phyloP scores from a whole-genome alignment of 2,113 vertebrate genomes.

The Haemorhous mexicanus region DNA sequence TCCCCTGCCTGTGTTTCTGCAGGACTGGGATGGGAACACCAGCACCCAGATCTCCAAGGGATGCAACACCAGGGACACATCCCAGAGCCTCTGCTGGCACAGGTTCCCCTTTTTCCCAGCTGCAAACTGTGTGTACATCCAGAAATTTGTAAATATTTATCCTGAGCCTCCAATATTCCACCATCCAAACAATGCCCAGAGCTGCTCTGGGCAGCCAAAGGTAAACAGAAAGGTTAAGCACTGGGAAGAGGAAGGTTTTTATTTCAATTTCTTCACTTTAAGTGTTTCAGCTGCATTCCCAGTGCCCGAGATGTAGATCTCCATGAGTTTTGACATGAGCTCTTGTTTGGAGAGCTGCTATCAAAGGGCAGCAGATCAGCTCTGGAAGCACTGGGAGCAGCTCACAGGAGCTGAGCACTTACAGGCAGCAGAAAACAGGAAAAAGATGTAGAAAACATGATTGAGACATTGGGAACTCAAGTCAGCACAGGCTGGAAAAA shows the following conservation, averaged over 20 bases:
- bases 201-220: background rate
- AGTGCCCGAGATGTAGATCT: background rate
- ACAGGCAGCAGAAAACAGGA: background rate
- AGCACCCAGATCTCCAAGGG: background rate
- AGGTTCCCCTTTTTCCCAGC: background rate
- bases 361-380: conserved; percentile 11
- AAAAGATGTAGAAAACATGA: background rate
- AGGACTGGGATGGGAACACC: background rate
- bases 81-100: background rate
- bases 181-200: background rate
- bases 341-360: background rate
- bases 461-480: background rate
- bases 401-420: background rate
- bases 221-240: background rate
- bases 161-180: background rate
- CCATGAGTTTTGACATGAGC: background rate
- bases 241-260: background rate
- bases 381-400: background rate
- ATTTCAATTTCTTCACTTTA: background rate
- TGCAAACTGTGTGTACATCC: background rate
- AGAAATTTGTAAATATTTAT: background rate
- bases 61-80: background rate
- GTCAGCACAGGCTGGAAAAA: too few species aligned
- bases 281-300: background rate
- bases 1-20: background rate